These are phyloP conservation scores for Microplitis manilae DNA, from an alignment of 2,888 invertebrate species.

Conservation along the genomic window DNA sequence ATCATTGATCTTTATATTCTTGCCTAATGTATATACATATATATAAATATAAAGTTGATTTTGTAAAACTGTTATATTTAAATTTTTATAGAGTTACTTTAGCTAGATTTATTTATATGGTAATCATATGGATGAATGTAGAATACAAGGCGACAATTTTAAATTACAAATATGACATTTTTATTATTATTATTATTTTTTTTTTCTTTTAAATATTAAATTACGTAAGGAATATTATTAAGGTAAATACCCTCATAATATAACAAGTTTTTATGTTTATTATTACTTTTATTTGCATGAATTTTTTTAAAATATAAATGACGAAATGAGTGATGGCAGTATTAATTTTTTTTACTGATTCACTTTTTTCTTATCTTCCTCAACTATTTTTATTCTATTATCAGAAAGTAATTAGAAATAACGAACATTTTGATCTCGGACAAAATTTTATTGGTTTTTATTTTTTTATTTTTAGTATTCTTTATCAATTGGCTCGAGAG, in stretches of 20 bases:
- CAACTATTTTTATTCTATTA: too few relatives aligned
- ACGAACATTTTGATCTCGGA: too few relatives aligned
- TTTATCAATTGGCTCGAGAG: too few relatives aligned
- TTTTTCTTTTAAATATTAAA: neutral
- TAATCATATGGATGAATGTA: conserved; percentile 19
- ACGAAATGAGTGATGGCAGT: too few relatives aligned
- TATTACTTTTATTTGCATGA: neutral
- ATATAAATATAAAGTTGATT: neutral
- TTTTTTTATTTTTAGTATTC: too few relatives aligned
- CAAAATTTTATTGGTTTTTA: too few relatives aligned
- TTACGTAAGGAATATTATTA: neutral
- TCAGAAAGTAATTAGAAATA: too few relatives aligned
- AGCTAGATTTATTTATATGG: conserved; percentile 11
- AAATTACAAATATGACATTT: conserved; percentile 2
- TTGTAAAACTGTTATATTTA: neutral
- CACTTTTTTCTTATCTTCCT: too few relatives aligned
- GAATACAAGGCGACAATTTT: conserved; percentile 21
- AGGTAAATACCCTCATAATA: neutral
- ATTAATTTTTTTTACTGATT: too few relatives aligned
- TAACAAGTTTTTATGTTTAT: neutral
- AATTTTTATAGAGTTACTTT: neutral
- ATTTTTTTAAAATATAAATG: too few relatives aligned
- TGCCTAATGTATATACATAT: neutral
- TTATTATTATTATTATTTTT: too few relatives aligned
- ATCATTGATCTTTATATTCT: neutral